Evolutionary conservation across 2,888 invertebrate species (phyloP).

Genomic region (Melanargia galathea): DNA sequence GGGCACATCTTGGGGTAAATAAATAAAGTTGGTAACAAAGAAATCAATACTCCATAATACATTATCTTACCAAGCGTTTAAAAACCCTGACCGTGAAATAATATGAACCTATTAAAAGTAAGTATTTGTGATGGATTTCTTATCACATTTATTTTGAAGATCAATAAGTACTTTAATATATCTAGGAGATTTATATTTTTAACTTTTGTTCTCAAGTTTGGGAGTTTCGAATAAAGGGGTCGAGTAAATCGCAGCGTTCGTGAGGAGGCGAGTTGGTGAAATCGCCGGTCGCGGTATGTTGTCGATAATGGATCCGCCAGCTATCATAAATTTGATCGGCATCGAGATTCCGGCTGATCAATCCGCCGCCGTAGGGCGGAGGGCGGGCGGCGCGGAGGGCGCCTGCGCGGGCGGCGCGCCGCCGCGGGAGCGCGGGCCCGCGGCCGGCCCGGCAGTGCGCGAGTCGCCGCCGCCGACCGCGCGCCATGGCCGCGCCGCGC

Average conservation of each 20-base stretch:
- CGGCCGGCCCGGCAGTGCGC: conserved; percentile 62
- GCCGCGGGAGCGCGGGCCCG: conserved; percentile 49
- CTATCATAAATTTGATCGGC: conserved; percentile 79
- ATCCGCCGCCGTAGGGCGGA: conserved; percentile 53
- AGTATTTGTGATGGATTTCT: neutral
- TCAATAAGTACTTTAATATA: too few relatives aligned
- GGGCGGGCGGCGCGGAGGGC: conserved; percentile 47
- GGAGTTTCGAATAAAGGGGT: neutral
- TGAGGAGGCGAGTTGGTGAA: conserved; percentile 43
- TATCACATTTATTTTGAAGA: neutral
- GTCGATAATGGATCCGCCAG: conserved; percentile 76
- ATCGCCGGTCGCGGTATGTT: conserved; percentile 52
- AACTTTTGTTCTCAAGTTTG: neutral
- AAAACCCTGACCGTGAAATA: conserved; percentile 12
- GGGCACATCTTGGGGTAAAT: conserved; percentile 30
- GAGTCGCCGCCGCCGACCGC: conserved; percentile 70
- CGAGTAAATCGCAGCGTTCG: conserved; percentile 43
- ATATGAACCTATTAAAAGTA: neutral
- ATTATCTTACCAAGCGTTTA: too few relatives aligned
- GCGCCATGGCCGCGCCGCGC: conserved; percentile 75
- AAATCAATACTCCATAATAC: conserved; percentile 40
- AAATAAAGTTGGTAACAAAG: conserved; percentile 36
- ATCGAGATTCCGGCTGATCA: conserved; percentile 78
- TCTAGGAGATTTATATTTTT: too few relatives aligned
- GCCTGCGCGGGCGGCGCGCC: conserved; percentile 51